Conservation (phyloP, 2,888 invertebrate species). For the Macrophya alboannulata region DNA sequence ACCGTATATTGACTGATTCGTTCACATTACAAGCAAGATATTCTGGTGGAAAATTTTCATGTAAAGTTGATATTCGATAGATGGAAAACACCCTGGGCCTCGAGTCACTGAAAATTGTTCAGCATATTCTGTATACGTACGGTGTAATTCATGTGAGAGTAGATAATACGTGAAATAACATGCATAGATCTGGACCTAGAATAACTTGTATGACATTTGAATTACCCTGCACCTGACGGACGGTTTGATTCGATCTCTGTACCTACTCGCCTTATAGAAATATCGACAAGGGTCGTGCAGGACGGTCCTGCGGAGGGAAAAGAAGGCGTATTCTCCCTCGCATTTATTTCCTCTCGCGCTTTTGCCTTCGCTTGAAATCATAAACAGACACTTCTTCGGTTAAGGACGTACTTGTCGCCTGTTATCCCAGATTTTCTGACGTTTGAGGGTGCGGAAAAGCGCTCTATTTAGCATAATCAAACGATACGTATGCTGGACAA, state of each 20-base stretch:
- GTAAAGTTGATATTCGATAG: neutral
- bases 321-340: neutral
- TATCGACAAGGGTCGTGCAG: constrained; percentile 14
- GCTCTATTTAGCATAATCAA: constrained; percentile 51
- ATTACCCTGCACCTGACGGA: constrained; percentile 22
- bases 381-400: constrained; percentile 49
- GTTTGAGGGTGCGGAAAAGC: constrained; percentile 40
- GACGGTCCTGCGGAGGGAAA: constrained; percentile 23
- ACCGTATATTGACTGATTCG: neutral
- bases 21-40: neutral
- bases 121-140: neutral
- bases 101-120: neutral
- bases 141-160: neutral
- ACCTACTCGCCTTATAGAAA: neutral
- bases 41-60: neutral
- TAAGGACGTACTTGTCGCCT: constrained; percentile 51
- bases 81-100: neutral
- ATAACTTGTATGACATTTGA: constrained; percentile 15
- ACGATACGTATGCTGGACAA: constrained; percentile 57
- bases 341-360: constrained; percentile 12
- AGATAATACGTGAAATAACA: neutral
- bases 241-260: constrained; percentile 23
- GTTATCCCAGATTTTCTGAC: constrained; percentile 51
- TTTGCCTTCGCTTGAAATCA: constrained; percentile 48
- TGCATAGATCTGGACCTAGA: neutral